phyloP scores from a whole-genome alignment of 2,113 vertebrate genomes.

The Triplophysa dalaica region DNA sequence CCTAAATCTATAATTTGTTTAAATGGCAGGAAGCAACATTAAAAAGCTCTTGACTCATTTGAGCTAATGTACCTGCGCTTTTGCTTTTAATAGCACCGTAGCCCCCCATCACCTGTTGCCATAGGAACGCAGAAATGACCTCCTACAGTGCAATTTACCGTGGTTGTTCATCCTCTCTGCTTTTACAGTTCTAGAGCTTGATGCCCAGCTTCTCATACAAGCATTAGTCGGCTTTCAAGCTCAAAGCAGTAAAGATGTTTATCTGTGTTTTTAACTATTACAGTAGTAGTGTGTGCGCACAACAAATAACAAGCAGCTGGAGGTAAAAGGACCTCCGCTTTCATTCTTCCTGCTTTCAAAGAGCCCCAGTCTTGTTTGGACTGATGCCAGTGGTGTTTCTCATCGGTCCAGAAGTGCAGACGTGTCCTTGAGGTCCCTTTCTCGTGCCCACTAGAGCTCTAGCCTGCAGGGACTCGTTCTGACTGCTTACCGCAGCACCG shows the following conservation, averaged over 20 bases:
- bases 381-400: background rate
- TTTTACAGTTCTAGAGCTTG: background rate
- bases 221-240: background rate
- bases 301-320: background rate
- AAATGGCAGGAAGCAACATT: background rate
- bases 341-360: background rate
- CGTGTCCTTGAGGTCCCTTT: conserved; percentile 4
- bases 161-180: background rate
- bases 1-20: background rate
- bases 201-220: background rate
- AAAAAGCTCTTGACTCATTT: conserved; percentile 25
- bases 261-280: background rate
- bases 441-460: background rate
- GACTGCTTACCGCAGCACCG: background rate
- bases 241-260: background rate
- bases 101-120: conserved; percentile 2
- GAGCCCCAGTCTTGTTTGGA: background rate
- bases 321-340: background rate
- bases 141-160: background rate
- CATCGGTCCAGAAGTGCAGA: background rate
- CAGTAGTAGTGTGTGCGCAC: background rate
- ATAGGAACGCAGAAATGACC: conserved; percentile 23
- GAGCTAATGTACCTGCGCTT: conserved; percentile 31
- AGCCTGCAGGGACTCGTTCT: background rate
- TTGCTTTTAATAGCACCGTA: conserved; percentile 1